Evolutionary conservation across 2,888 invertebrate genomes (phyloP), one percentile per base, ranked within the genome.

Genomic region (Laothoe populi): DNA sequence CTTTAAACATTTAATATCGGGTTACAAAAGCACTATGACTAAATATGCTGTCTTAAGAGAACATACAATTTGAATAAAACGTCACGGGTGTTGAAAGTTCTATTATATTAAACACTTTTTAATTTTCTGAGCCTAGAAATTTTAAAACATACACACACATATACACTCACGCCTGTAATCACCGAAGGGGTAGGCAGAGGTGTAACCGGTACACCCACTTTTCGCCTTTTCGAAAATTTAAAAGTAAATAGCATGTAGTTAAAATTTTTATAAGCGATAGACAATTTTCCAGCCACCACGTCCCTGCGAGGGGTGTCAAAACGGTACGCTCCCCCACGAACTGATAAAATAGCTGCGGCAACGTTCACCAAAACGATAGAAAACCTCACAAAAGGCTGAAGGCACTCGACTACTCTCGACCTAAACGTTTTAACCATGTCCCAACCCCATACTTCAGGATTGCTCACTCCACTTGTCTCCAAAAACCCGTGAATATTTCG

Each of bases 381-480:
- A 88, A 87, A 84, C 86, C 80, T 82, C 82, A 91, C 87, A 92
- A 92, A 92, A 90, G 91, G 88, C 88, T 82, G 81, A 77, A 81
- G 73, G 81, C 82, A 83, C 92, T 92, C 82, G 70, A 89, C 81
- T 66, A 72, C 90, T 85, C 92, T 92, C 88, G 66, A 82, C 87
- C 87, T 92, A 92, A 92, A 92, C 92, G 92, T 88, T 92, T 92
- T 91, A 92, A 90, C 92, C 87, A 91, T 90, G 84, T 88, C 86
- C 90, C 90, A 82, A 84, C 89, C 90, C 90, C 85, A 85, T 84
- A 79, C 88, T 89, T 75, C 84, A 89, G 87, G 91, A 88, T 79
- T 92, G 91, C 92, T 92, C 92, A 92, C 90, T 90, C 90, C 87
- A 92, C 92, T 92, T 90, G 86, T 92, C 92, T 92, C 91, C 92